phyloP scores from a whole-genome alignment of 2,888 invertebrate species.

The Hyposoter didymator region DNA sequence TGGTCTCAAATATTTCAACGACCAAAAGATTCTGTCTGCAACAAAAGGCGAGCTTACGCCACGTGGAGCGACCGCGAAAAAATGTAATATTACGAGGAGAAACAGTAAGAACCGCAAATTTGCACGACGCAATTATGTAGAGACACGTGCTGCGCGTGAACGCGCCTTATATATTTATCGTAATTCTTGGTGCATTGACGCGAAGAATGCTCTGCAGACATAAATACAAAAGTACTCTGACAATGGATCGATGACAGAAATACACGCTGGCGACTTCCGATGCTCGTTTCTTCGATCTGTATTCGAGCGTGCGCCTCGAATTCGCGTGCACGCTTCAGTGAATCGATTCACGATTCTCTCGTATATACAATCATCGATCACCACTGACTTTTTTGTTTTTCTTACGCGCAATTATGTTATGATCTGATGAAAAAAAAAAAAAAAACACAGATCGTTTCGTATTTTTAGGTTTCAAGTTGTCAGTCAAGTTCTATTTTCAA shows the following conservation, averaged over 20 bases:
- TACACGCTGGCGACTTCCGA: slow-evolving; percentile 55
- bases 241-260: slow-evolving; percentile 52
- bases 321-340: slow-evolving; percentile 49
- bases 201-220: neutral
- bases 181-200: neutral
- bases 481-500: neutral
- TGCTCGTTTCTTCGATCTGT: slow-evolving; percentile 60
- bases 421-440: neutral
- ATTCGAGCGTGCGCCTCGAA: slow-evolving; percentile 51
- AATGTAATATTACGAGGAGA: slow-evolving; percentile 34
- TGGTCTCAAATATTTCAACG: slow-evolving; percentile 12
- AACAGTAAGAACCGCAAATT: slow-evolving; percentile 50
- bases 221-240: neutral
- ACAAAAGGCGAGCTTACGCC: slow-evolving; percentile 33
- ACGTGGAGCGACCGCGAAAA: slow-evolving; percentile 48
- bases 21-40: slow-evolving; percentile 9
- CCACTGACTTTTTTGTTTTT: slow-evolving; percentile 15
- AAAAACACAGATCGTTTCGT: neutral
- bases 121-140: slow-evolving; percentile 32
- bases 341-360: slow-evolving; percentile 36
- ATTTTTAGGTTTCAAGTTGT: neutral
- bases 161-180: slow-evolving; percentile 16
- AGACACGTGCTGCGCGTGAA: slow-evolving; percentile 22
- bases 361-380: slow-evolving; percentile 7
- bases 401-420: slow-evolving; percentile 2